Percentiles rank a stretch among this genome's conserved stretches.
Conservation (phyloP, 2,888 invertebrate genomes). For the Oithona nana region DNA sequence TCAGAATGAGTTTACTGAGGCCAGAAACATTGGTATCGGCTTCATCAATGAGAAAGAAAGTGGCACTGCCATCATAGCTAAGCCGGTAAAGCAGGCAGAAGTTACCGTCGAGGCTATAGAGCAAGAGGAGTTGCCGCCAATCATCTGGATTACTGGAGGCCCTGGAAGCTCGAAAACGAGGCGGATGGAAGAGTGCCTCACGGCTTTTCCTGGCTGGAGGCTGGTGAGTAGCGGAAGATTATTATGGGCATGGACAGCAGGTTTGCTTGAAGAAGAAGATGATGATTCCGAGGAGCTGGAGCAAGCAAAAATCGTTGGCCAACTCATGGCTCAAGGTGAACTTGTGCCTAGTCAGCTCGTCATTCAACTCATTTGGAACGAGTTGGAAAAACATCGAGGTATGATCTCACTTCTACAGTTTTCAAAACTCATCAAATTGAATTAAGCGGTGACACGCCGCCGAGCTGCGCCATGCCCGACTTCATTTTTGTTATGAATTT, state of each 20-base stretch:
- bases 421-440: too few relatives aligned
- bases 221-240: constrained; percentile 60
- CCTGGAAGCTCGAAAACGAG: constrained; percentile 76
- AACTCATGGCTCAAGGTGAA: constrained; percentile 53
- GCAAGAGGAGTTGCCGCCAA: too few relatives aligned
- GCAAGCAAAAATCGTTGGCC: constrained; percentile 21
- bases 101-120: too few relatives aligned
- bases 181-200: constrained; percentile 41
- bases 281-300: constrained; percentile 25
- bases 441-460: too few relatives aligned
- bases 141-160: constrained; percentile 37
- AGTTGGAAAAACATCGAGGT: constrained; percentile 29
- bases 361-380: background rate
- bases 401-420: too few relatives aligned
- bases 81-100: too few relatives aligned
- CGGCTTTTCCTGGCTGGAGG: constrained; percentile 47
- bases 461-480: too few relatives aligned
- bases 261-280: constrained; percentile 44
- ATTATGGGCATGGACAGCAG: constrained; percentile 45
- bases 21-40: too few relatives aligned
- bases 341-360: constrained; percentile 39
- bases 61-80: too few relatives aligned
- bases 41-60: too few relatives aligned
- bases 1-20: too few relatives aligned
- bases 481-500: too few relatives aligned